phyloP scores from a whole-genome alignment of 2,797 vertebrate species.

The Chrysocyon brachyurus region DNA sequence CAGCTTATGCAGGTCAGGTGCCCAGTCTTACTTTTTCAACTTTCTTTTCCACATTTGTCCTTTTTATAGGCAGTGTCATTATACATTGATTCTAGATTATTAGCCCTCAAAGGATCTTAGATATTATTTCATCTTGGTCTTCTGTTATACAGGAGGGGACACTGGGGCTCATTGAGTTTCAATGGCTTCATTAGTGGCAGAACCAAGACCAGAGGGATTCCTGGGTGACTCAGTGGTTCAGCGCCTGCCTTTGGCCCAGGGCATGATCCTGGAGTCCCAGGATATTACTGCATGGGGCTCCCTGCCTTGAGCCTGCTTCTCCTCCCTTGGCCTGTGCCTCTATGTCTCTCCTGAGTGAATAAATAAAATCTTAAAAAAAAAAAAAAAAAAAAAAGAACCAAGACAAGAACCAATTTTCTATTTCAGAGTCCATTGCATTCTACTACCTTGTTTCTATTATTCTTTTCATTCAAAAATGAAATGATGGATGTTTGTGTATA shows the following conservation, averaged over 20 bases:
- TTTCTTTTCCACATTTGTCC: not conserved
- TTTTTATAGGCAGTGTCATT: not conserved
- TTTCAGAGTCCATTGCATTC: not conserved
- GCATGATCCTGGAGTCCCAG: no score
- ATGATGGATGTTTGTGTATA: not conserved
- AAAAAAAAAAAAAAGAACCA: not conserved
- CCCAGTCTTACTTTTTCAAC: not conserved
- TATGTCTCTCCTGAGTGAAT: no score
- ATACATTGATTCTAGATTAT: not conserved
- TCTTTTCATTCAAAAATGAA: slow-evolving; percentile 4
- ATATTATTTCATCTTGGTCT: not conserved
- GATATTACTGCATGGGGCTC: no score
- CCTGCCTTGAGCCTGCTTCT: no score
- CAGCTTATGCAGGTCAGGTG: not conserved
- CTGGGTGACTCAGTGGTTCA: no score
- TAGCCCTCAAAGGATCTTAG: not conserved
- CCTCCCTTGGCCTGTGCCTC: no score
- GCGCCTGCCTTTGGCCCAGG: no score
- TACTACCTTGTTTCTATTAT: not conserved
- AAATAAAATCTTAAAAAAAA: no score
- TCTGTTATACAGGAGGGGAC: not conserved
- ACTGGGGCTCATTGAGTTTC: not conserved
- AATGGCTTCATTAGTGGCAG: not conserved
- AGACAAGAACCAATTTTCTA: not conserved
- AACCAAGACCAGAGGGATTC: not conserved